Conservation (phyloP, 2,888 invertebrate genomes). For the Gari tellinella region DNA sequence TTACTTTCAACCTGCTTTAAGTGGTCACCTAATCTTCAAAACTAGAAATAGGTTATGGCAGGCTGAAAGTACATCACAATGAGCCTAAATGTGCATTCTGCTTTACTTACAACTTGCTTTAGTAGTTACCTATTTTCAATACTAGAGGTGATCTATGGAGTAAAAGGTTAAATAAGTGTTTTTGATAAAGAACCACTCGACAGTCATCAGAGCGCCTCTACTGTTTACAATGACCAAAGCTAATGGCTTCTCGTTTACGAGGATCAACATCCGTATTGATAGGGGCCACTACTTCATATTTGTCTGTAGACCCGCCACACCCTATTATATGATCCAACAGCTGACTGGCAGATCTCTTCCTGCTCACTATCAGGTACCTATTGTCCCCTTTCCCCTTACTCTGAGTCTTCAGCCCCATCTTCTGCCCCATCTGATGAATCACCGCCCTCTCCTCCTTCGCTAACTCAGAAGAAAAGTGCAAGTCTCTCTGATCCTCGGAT, state of each 20-base stretch:
- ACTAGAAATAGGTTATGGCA: too few species aligned
- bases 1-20: too few species aligned
- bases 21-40: too few species aligned
- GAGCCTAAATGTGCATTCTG: too few species aligned
- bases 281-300: constrained; percentile 85
- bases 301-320: constrained; percentile 86
- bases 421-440: constrained; percentile 83
- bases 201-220: constrained; percentile 7
- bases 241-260: constrained; percentile 22
- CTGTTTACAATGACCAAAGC: constrained; percentile 48
- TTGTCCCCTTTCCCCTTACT: constrained; percentile 86
- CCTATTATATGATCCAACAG: constrained; percentile 85
- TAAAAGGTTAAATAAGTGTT: too few species aligned
- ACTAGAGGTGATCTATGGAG: too few species aligned
- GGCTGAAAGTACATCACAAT: too few species aligned
- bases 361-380: constrained; percentile 86
- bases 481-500: constrained; percentile 81
- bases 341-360: constrained; percentile 85
- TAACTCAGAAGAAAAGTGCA: constrained; percentile 84
- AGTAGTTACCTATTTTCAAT: too few species aligned
- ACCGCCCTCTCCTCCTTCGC: constrained; percentile 84
- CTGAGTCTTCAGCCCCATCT: constrained; percentile 85
- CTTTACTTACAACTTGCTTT: too few species aligned
- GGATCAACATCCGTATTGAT: constrained; percentile 19
- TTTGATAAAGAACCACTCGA: too few species aligned